Conservation (phyloP, 1,140 invertebrate genomes). For the Choristoneura fumiferana region DNA sequence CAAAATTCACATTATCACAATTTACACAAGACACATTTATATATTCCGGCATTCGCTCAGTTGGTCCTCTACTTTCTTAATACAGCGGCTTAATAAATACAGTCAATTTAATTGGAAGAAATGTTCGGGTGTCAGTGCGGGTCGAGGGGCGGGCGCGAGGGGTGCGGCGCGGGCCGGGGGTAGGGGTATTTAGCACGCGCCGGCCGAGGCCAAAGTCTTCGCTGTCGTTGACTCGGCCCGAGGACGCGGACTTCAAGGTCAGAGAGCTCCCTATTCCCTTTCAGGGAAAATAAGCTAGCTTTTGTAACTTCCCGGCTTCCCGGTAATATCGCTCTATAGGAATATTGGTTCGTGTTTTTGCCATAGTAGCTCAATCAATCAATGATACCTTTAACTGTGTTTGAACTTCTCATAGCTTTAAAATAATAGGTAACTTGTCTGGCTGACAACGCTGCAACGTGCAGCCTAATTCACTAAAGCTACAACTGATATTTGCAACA, state of each 20-base stretch:
- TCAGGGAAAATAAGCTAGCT: constrained; percentile 27
- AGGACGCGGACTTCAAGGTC: constrained; percentile 67
- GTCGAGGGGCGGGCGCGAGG: constrained; percentile 9
- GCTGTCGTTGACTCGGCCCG: constrained; percentile 67
- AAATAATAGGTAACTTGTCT: too few relatives aligned
- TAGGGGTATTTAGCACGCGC: constrained; percentile 39
- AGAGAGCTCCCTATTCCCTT: constrained; percentile 39
- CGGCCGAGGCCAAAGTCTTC: constrained; percentile 35
- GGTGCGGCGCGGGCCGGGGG: constrained; percentile 17
- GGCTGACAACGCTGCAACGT: too few relatives aligned
- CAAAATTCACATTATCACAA: too few relatives aligned
- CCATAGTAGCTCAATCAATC: too few relatives aligned
- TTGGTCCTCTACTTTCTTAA: too few relatives aligned
- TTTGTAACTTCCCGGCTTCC: background rate
- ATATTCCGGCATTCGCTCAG: too few relatives aligned
- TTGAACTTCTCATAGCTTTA: too few relatives aligned
- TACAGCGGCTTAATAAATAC: background rate
- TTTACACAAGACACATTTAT: too few relatives aligned
- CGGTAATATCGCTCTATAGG: background rate
- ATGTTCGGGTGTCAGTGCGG: constrained; percentile 23
- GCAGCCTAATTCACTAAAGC: too few relatives aligned
- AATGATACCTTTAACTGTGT: too few relatives aligned
- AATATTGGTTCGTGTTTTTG: too few relatives aligned
- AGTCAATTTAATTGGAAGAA: constrained; percentile 37
- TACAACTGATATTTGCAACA: too few relatives aligned